These are phyloP conservation scores for Tenualosa ilisha DNA, from an alignment of 2,797 vertebrate genomes.

Conservation along the genomic window DNA sequence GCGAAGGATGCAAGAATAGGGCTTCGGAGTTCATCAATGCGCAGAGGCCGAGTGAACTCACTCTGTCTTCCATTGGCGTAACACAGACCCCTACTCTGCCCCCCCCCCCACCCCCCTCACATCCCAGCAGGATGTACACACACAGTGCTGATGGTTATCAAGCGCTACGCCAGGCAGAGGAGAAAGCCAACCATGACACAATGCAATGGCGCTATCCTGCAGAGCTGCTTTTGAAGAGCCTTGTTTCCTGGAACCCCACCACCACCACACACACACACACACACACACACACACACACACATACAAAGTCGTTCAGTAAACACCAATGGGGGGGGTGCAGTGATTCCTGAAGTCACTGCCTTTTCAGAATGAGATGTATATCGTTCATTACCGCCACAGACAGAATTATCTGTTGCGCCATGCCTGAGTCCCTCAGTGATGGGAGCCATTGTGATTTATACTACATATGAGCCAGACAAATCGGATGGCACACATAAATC, in stretches of 20 bases:
- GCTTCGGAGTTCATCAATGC: background rate
- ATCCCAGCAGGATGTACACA: background rate
- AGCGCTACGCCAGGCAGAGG: background rate
- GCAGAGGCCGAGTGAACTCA: background rate
- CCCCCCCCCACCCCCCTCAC: background rate
- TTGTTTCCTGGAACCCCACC: background rate
- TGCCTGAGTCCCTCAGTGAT: background rate
- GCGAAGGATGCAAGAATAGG: background rate
- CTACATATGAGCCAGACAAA: slow-evolving; percentile 35
- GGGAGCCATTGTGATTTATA: slow-evolving; percentile 29
- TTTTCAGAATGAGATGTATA: background rate
- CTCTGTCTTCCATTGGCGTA: background rate
- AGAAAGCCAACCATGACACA: background rate
- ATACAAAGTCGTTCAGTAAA: background rate
- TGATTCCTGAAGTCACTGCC: background rate
- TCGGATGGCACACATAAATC: slow-evolving; percentile 45
- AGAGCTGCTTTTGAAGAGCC: background rate
- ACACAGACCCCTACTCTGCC: background rate
- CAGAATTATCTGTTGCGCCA: background rate
- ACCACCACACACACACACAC: background rate
- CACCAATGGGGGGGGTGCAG: background rate
- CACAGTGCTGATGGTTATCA: background rate
- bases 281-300: background rate
- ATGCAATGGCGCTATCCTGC: background rate
- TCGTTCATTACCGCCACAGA: slow-evolving; percentile 29